Base-by-base conservation (phyloP, 1,140 invertebrate genomes). In the Plectus sambesii region DNA sequence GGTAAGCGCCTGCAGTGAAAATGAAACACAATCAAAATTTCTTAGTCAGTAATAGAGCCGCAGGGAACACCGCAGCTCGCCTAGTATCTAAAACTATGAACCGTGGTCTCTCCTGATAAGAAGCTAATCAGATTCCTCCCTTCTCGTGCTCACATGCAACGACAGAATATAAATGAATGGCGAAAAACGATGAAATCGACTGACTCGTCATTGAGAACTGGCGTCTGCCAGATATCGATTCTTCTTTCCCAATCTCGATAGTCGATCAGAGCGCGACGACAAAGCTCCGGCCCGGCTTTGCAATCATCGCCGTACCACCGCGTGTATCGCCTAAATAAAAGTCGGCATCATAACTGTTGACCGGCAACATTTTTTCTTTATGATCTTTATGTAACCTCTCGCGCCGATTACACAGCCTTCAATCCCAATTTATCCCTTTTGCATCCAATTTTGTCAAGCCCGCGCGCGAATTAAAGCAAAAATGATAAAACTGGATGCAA, bases 201-300 rank as follows among this genome's bases (percentile, higher is more conserved):
- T 68, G 74, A 84, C 78, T 72, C 71, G 72, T 87, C 81, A 52
- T 81, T 76, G 23, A 92, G 73, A 54, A 89, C 78, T 6, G 80
- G 79, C 37, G 77, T 74, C 67, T 90, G 87, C 86, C 87, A 92
- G 30, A 79, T 75, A 56, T 80, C 78, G 58, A 92, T 87, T 55
- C 79, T 76, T 33, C 79, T 70, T 72, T 89, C 84, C 87, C 87
- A 93, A 36, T 73, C 71, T 47, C 71, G 64, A 66, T 84, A 87
- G 60, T 81, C 80, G 37, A 75, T 74, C 44, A 90, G 74, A 12
- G 82, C 80, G 69, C 87, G 82, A 23, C 76, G 72, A 48, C 80
- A 79, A 53, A 93, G 80, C 57, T 77, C 77, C 5, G 80, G 75
- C 0, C 79, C 80, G 8, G 79, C 77, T 0, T 35, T 46, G 9